Percentiles rank a stretch among this genome's conserved stretches.
Evolutionary conservation across 2,113 vertebrate genomes (phyloP).

Genomic region (Camelus bactrianus): DNA sequence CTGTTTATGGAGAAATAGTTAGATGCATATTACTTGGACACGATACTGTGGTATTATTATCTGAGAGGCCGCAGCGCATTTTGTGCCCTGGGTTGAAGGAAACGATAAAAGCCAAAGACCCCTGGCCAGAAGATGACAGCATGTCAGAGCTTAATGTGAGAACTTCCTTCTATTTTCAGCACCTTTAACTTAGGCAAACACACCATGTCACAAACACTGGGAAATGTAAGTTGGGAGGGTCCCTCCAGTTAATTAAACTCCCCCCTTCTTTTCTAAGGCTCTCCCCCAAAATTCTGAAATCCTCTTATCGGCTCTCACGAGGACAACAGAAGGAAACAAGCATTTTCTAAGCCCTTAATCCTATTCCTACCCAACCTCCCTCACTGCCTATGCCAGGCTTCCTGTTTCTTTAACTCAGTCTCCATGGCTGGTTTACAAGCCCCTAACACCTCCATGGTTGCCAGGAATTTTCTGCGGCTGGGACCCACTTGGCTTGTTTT

Average conservation of each 20-base stretch:
- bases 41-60: not conserved
- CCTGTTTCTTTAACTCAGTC: constrained; percentile 7
- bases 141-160: not conserved
- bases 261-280: constrained; percentile 27
- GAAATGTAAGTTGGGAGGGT: not conserved
- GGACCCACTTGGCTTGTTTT: not conserved
- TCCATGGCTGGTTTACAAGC: not conserved
- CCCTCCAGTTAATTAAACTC: not conserved
- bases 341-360: not conserved
- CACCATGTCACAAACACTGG: not conserved
- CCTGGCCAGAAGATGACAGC: not conserved
- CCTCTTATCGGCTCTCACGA: constrained; percentile 50
- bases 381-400: not conserved
- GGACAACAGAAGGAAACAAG: constrained; percentile 57
- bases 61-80: not conserved
- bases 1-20: not conserved
- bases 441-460: not conserved
- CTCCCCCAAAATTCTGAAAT: not conserved
- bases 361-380: not conserved
- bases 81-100: not conserved
- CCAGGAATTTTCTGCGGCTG: not conserved
- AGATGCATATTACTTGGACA: not conserved
- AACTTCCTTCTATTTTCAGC: not conserved
- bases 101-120: not conserved
- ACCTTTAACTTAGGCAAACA: not conserved